Conservation (phyloP, 1,140 invertebrate genomes). For the Nasonia vitripennis region DNA sequence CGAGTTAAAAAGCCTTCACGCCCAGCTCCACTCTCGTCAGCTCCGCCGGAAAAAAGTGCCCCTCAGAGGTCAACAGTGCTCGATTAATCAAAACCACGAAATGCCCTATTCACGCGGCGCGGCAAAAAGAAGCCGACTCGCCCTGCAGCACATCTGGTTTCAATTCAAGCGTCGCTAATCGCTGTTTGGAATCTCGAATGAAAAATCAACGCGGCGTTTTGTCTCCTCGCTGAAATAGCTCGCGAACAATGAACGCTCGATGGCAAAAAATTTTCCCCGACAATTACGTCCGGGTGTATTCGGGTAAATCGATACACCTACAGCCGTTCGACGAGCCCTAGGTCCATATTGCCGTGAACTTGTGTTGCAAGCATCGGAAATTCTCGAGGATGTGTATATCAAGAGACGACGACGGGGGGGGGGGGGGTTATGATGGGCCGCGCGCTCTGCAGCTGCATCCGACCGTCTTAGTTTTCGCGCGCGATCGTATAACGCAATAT, state of each 20-base stretch:
- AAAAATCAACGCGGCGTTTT: slow-evolving; percentile 37
- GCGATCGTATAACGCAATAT: slow-evolving; percentile 7
- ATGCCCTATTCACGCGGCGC: background rate
- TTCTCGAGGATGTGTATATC: background rate
- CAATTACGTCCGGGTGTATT: background rate
- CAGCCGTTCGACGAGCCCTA: background rate
- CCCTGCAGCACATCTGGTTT: slow-evolving; percentile 6
- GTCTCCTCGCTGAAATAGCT: slow-evolving; percentile 8
- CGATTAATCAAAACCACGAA: slow-evolving; percentile 2
- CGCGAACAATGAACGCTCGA: background rate
- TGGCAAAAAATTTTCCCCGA: background rate
- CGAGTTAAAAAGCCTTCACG: too few species aligned
- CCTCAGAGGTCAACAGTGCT: background rate
- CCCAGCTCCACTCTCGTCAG: too few species aligned
- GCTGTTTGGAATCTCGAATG: slow-evolving; percentile 33
- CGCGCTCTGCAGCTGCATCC: background rate
- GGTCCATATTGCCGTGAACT: background rate
- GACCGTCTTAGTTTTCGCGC: slow-evolving; percentile 7
- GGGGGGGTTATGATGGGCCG: background rate
- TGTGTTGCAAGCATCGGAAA: too few species aligned
- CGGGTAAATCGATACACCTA: background rate
- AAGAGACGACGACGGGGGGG: background rate
- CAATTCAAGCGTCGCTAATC: slow-evolving; percentile 29
- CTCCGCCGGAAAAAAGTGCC: background rate
- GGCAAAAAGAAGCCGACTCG: background rate